Conservation (phyloP, 2,888 invertebrate genomes). For the Atethmia centrago region DNA sequence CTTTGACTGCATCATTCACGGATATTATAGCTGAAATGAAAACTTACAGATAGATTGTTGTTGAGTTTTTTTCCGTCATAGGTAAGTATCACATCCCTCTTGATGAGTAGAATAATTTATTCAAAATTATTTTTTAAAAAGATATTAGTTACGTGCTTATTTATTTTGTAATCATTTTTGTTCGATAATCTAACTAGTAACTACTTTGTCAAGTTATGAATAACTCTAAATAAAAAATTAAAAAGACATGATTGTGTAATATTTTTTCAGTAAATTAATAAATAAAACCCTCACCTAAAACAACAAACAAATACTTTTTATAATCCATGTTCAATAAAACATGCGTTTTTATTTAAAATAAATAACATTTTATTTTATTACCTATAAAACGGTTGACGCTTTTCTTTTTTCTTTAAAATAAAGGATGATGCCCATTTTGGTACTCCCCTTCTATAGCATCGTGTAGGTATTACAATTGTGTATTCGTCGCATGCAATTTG, state of each 20-base stretch:
- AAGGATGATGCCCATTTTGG: too few relatives aligned
- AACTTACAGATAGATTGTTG: background rate
- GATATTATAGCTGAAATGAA: constrained; percentile 69
- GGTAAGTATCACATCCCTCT: too few relatives aligned
- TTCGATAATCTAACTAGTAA: background rate
- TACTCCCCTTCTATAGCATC: too few relatives aligned
- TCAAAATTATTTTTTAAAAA: background rate
- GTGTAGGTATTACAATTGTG: too few relatives aligned
- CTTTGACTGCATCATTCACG: constrained; percentile 72
- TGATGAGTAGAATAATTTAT: background rate
- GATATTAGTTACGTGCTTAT: background rate
- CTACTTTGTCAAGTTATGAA: background rate
- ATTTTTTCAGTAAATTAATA: constrained; percentile 4
- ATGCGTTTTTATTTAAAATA: constrained; percentile 34
- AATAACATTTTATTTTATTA: constrained; percentile 43
- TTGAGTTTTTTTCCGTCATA: background rate
- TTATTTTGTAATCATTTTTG: background rate
- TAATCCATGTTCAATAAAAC: constrained; percentile 55
- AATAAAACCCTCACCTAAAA: constrained; percentile 63
- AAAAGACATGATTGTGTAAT: background rate
- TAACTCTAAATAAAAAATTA: background rate
- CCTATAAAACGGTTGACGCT: constrained; percentile 36
- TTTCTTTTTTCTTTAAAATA: constrained; percentile 37
- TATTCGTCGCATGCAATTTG: too few relatives aligned
- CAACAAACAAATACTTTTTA: constrained; percentile 47